Evolutionary conservation across 2,797 vertebrate genomes (phyloP), one percentile per base, ranked within the genome.

Genomic region (Hyperoplus immaculatus): DNA sequence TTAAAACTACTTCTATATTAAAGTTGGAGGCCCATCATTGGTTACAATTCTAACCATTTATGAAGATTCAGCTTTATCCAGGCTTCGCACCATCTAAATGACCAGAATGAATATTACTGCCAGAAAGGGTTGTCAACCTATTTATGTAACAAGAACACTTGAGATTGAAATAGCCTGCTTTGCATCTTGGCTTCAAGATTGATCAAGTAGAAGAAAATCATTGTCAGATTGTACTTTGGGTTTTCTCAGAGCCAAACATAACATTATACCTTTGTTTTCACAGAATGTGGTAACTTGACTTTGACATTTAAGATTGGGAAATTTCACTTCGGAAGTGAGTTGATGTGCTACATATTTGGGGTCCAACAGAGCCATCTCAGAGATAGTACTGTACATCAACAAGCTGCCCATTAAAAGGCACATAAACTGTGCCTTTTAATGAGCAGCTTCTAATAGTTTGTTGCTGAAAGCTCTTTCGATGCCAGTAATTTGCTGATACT

Each of bases 361-460:
- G 57, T 56, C 42, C 39, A 38, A 13, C 5, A 36, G 5, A 55
- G 11, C 29, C 5, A 56, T 12, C 2, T 2, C 50, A 16, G 8
- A 56, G 10, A 43, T 21, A 46, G 21, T 47, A 46, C 6, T 16
- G 18, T 63, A 42, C 12, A 21, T 18, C 38, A 62, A 8, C 9
- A 15, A n/a, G 1, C 15, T 21, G 21, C 21, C 21, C 21, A 21
- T 21, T 21, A 21, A 21, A 21, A 21, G 21, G 21, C 2, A 3
- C 14, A 39, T 38, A 13, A 58, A n/a, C 18, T 63, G 4, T 36
- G 42, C 13, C 12, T 16, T 67, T 43, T 43, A 80, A 56, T 56
- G 15, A 53, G 60, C n/a, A 58, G 46, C 16, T 8, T 61, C 61
- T 61, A 60, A 59, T 75, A 29, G 41, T 46, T 51, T 69, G 59